phyloP scores from a whole-genome alignment of 2,797 vertebrate species.

The Channallabes apus region DNA sequence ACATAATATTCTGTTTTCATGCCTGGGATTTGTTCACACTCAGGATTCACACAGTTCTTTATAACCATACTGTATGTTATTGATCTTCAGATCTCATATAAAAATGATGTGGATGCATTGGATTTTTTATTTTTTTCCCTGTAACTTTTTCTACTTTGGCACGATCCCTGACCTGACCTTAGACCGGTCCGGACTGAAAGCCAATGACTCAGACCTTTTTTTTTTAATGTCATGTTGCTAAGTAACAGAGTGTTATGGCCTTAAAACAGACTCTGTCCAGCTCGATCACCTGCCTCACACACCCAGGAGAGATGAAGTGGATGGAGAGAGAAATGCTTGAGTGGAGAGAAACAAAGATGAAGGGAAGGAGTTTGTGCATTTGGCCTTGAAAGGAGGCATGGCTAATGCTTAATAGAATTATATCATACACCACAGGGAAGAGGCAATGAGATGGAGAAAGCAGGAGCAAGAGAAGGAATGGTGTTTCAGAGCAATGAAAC shows the following conservation, averaged over 20 bases:
- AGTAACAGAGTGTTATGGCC: constrained; percentile 51
- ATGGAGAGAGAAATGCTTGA: constrained; percentile 15
- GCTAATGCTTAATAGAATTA: constrained; percentile 30
- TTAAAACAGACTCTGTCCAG: constrained; percentile 44
- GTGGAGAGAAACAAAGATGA: neutral
- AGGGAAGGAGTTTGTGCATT: constrained; percentile 12
- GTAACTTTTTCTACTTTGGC: neutral
- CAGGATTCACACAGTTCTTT: neutral
- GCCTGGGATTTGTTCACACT: neutral
- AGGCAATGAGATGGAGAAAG: constrained; percentile 5
- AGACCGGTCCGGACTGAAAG: constrained; percentile 35
- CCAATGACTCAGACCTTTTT: constrained; percentile 37
- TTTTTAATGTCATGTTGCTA: constrained; percentile 51
- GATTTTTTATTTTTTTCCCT: neutral
- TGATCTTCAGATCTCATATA: neutral
- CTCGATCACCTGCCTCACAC: constrained; percentile 47
- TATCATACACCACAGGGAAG: neutral
- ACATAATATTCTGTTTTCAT: neutral
- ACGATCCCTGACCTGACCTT: constrained; percentile 38
- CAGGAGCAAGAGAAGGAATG: neutral
- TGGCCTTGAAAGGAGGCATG: neutral
- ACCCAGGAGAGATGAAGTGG: constrained; percentile 34
- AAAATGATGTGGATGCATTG: neutral
- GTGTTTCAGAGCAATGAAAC: neutral
- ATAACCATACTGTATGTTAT: neutral